Conservation (phyloP, 2,888 invertebrate species). For the Mythimna loreyi region DNA sequence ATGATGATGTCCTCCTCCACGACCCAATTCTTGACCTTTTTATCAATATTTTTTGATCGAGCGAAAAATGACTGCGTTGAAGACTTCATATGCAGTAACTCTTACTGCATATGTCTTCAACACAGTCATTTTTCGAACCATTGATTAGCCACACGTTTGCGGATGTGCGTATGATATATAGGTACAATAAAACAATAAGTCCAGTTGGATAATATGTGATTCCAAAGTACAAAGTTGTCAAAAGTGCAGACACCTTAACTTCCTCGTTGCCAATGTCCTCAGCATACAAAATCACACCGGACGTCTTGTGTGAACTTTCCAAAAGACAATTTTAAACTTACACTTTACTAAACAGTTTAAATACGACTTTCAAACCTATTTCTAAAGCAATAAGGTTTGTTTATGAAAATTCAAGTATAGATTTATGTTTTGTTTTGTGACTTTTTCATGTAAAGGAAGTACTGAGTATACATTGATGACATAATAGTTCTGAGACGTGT, state of each 20-base stretch:
- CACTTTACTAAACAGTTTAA: not conserved
- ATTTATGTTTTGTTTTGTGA: slow-evolving; percentile 43
- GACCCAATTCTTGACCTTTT: too few species aligned
- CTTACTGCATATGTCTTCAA: not conserved
- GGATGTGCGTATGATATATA: slow-evolving; percentile 4
- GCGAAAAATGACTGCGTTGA: too few species aligned
- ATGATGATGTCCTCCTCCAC: too few species aligned
- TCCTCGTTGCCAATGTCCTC: slow-evolving; percentile 68
- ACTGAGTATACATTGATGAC: slow-evolving; percentile 66
- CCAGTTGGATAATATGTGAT: slow-evolving; percentile 40
- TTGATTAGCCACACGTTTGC: not conserved
- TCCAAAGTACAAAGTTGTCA: slow-evolving; percentile 61
- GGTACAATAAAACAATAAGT: slow-evolving; percentile 20
- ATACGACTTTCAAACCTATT: slow-evolving; percentile 23
- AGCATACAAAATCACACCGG: slow-evolving; percentile 70
- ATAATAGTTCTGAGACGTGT: slow-evolving; percentile 69
- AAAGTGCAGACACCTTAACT: slow-evolving; percentile 70
- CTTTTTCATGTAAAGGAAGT: slow-evolving; percentile 71
- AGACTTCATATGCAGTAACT: too few species aligned
- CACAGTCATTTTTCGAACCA: not conserved
- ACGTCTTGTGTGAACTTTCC: slow-evolving; percentile 69
- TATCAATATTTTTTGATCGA: too few species aligned
- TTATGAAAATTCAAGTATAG: not conserved
- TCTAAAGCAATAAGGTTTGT: not conserved
- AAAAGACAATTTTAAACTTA: slow-evolving; percentile 48